Percentiles rank a stretch among this genome's conserved stretches.
Evolutionary conservation across 2,113 vertebrate genomes (phyloP).

Genomic region (Sapajus apella): DNA sequence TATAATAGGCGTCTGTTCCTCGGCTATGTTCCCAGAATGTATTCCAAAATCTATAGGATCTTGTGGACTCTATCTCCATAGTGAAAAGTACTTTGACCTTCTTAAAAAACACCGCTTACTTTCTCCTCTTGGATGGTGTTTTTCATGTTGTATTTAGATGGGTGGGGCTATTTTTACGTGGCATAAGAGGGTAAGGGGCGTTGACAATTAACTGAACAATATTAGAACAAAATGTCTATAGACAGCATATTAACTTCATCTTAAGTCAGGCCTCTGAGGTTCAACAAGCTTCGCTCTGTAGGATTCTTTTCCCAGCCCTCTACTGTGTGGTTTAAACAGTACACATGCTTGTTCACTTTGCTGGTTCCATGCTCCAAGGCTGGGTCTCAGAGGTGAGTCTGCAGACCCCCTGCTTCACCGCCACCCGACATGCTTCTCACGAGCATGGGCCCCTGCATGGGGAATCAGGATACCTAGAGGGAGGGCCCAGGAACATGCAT

Average conservation of each 20-base stretch:
- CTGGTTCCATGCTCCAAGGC: too few relatives aligned
- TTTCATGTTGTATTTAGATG: not conserved
- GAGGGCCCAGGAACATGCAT: rapidly evolving
- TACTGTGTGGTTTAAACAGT: not conserved
- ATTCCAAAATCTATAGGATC: not conserved
- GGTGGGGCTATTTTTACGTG: not conserved
- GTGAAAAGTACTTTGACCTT: not conserved
- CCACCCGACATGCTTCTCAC: rapidly evolving
- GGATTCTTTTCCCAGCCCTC: rapidly evolving
- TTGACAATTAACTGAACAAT: too few relatives aligned
- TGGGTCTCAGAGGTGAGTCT: not conserved
- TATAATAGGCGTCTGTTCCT: not conserved
- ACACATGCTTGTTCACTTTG: not conserved
- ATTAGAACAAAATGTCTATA: not conserved
- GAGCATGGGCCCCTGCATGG: not conserved
- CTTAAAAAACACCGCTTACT: rapidly evolving
- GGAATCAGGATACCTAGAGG: too few relatives aligned
- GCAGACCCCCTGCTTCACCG: rapidly evolving
- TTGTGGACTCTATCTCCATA: rapidly evolving
- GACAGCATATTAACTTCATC: rapidly evolving
- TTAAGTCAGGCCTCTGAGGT: not conserved
- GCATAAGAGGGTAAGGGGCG: rapidly evolving
- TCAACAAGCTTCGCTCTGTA: rapidly evolving
- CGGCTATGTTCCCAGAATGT: not conserved
- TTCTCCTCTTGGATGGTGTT: not conserved